Conservation (phyloP, 1,140 invertebrate genomes). For the Drosophila melanica region DNA sequence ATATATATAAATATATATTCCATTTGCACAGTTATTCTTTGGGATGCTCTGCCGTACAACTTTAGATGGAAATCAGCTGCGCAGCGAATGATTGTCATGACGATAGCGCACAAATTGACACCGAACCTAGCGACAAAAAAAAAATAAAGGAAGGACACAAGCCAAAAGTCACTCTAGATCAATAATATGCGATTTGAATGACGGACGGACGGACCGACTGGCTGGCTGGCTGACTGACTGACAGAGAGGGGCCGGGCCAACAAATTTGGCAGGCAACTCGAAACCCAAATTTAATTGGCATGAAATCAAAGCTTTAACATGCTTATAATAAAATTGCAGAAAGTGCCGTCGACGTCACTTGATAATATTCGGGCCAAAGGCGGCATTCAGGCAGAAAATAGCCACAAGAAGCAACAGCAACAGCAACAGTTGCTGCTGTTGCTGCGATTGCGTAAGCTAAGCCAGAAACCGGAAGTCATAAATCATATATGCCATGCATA, state of each 20-base stretch:
- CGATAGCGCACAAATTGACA: slow-evolving; percentile 70
- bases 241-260: slow-evolving; percentile 27
- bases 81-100: slow-evolving; percentile 70
- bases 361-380: slow-evolving; percentile 29
- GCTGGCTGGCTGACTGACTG: slow-evolving; percentile 50
- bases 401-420: slow-evolving; percentile 9
- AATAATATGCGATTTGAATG: slow-evolving; percentile 72
- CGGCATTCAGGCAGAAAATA: slow-evolving; percentile 14
- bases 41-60: slow-evolving; percentile 45
- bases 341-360: slow-evolving; percentile 15
- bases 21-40: slow-evolving; percentile 43
- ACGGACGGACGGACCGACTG: slow-evolving; percentile 49
- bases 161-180: slow-evolving; percentile 57
- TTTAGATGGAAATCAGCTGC: slow-evolving; percentile 70
- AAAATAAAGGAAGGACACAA: too few species aligned
- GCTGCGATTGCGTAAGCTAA: slow-evolving; percentile 30
- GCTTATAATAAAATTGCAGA: slow-evolving; percentile 1
- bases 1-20: slow-evolving; percentile 30
- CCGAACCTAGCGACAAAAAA: slow-evolving; percentile 35
- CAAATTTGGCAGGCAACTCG: slow-evolving; percentile 56
- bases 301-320: slow-evolving; percentile 41
- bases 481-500: slow-evolving; percentile 59
- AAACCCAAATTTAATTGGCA: slow-evolving; percentile 38
- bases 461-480: slow-evolving; percentile 66
- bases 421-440: slow-evolving; percentile 18